Conservation (phyloP, 2,888 invertebrate genomes). For the Prenolepis imparis region DNA sequence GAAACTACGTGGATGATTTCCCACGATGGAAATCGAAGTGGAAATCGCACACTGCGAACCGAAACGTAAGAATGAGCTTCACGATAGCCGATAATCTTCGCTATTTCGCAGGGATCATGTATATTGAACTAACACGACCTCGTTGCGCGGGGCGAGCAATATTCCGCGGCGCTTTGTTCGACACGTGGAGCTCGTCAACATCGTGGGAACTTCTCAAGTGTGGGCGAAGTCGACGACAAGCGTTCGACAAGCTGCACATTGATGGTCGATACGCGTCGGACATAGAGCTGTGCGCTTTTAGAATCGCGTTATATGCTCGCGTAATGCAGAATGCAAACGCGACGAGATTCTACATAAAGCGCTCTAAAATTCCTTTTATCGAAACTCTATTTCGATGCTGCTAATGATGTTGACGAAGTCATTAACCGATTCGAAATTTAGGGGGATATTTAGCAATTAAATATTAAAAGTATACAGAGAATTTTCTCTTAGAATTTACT, state of each 20-base stretch:
- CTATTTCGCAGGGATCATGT: background rate
- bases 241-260: conserved; percentile 20
- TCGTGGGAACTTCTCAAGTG: conserved; percentile 47
- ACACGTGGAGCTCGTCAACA: conserved; percentile 23
- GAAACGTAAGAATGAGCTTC: conserved; percentile 9
- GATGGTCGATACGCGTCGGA: conserved; percentile 32
- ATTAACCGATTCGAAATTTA: background rate
- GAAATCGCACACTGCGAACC: background rate
- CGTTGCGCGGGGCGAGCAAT: background rate
- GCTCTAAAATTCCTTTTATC: conserved; percentile 8
- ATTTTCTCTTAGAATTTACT: too few relatives aligned
- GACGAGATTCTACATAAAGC: background rate
- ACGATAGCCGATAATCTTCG: conserved; percentile 25
- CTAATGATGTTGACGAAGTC: background rate
- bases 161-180: conserved; percentile 2
- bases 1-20: background rate
- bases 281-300: conserved; percentile 35
- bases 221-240: conserved; percentile 23
- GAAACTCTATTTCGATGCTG: background rate
- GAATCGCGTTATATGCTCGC: conserved; percentile 1
- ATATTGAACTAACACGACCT: background rate
- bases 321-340: background rate
- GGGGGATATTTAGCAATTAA: background rate
- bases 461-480: too few relatives aligned
- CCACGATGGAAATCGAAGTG: conserved; percentile 21